Evolutionary conservation across 1,140 invertebrate species (phyloP), one percentile per base, ranked within the genome.

Genomic region (Myzus persicae): DNA sequence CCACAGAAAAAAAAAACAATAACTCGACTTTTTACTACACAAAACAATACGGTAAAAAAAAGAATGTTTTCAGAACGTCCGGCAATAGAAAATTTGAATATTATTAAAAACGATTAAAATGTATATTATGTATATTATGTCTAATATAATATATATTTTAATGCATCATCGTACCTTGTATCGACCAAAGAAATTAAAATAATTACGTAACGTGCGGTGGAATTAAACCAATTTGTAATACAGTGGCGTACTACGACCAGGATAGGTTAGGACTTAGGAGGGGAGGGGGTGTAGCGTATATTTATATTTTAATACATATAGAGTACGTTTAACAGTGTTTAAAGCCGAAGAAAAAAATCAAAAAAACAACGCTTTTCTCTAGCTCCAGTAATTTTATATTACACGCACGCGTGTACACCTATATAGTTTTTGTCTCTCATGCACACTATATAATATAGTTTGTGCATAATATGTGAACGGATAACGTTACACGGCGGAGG

Each of bases 1-100:
- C 51, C 89, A 59, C 51, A 46, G 51, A 90, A 90, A 67, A 59
- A 89, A 90, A 42, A 90, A 90, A 89, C 46, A 51, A 89, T 89
- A 89, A 89, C 87, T n/a, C 46, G 22, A 40, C 48, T 54, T 89
- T 89, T 51, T 40, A 44, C 14, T 31, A 31, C 40, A 54, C 31
- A 88, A 24, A 36, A 88, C 20, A 88, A 88, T 51, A 18, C 44
- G 8, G n/a, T 51, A 88, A 46, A 51, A 88, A 88, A 88, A 51
- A 88, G 9, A n/a, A 88, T 44, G 46, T 88, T 88, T 88, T 54
- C 48, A 24, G 36, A 24, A 89, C 88, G 48, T 89, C 48, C 88
- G 88, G 46, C 40, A 51, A 51, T 51, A 51, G 31, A 89, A 89
- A 89, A 89, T 36, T 51, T 38, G 22, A 89, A 89, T 51, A 89